These are phyloP conservation scores for Pseudochromis fuscus DNA, from an alignment of 2,797 vertebrate genomes.

Conservation along the genomic window DNA sequence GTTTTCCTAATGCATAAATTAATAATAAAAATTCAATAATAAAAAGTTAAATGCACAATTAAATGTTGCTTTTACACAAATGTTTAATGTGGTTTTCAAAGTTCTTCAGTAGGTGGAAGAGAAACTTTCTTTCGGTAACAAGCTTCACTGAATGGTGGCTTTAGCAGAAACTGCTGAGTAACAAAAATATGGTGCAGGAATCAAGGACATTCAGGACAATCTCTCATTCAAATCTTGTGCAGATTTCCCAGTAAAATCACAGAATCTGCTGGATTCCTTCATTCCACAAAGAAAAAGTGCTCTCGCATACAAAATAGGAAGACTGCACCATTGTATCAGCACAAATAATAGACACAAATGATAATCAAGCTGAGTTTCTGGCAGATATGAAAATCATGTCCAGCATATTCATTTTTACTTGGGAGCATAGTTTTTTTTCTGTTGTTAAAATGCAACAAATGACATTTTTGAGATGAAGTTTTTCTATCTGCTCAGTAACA, in stretches of 20 bases:
- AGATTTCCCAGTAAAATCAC: slow-evolving; percentile 3
- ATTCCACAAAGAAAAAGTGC: not conserved
- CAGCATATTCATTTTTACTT: slow-evolving; percentile 1
- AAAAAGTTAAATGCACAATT: not conserved
- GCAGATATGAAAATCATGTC: slow-evolving; percentile 8
- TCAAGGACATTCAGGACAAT: not conserved
- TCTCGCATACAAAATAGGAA: not conserved
- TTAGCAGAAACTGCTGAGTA: slow-evolving; percentile 7
- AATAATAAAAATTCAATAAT: not conserved
- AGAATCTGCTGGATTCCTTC: slow-evolving; percentile 13
- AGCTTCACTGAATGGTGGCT: not conserved
- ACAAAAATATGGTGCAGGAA: not conserved
- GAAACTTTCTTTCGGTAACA: not conserved
- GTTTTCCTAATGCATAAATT: not conserved
- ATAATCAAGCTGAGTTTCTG: not conserved
- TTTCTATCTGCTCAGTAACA: not conserved
- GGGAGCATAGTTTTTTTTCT: not conserved
- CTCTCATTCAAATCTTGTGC: slow-evolving; percentile 1
- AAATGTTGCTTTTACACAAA: not conserved
- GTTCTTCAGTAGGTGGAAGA: not conserved
- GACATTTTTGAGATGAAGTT: not conserved
- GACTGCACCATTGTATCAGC: not conserved
- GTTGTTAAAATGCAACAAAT: not conserved
- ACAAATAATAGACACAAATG: slow-evolving; percentile 2
- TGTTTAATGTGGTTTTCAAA: slow-evolving; percentile 7